Conservation (phyloP, 2,888 invertebrate species). For the Melipona bicolor region DNA sequence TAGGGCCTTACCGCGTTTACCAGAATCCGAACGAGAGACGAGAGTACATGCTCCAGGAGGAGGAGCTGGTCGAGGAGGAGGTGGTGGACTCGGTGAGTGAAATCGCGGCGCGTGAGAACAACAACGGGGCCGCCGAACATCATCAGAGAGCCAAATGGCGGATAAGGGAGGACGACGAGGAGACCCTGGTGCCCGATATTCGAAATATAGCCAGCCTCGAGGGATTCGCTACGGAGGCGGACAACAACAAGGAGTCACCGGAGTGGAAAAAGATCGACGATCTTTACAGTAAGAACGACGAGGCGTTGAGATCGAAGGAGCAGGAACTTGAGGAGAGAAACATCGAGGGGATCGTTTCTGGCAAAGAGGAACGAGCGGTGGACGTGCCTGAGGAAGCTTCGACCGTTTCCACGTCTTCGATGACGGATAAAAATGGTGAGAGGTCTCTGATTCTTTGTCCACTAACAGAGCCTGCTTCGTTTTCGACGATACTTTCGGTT, state of each 20-base stretch:
- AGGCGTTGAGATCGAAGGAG: slow-evolving; percentile 8
- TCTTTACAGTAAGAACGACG: slow-evolving; percentile 18
- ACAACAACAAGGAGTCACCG: slow-evolving; percentile 29
- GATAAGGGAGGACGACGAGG: slow-evolving; percentile 73
- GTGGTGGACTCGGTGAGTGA: slow-evolving; percentile 70
- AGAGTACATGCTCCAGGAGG: slow-evolving; percentile 78
- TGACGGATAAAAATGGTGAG: slow-evolving; percentile 65
- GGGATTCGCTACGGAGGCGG: slow-evolving; percentile 26
- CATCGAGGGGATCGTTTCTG: slow-evolving; percentile 58
- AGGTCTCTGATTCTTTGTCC: neutral
- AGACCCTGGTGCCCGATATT: slow-evolving; percentile 72
- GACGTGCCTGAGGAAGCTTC: slow-evolving; percentile 73
- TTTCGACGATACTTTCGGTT: slow-evolving; percentile 1
- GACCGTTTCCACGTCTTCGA: slow-evolving; percentile 45
- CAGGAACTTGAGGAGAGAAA: neutral
- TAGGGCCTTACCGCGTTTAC: slow-evolving; percentile 77
- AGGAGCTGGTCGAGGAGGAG: slow-evolving; percentile 74
- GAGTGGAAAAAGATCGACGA: slow-evolving; percentile 52
- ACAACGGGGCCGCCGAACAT: slow-evolving; percentile 46
- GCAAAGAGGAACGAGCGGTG: slow-evolving; percentile 75
- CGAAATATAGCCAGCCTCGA: slow-evolving; percentile 52
- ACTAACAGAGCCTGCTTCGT: neutral
- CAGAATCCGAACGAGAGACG: slow-evolving; percentile 75
- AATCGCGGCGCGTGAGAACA: slow-evolving; percentile 49
- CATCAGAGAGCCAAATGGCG: slow-evolving; percentile 76